Conservation (phyloP, 2,113 vertebrate species). For the Chaenocephalus aceratus region DNA sequence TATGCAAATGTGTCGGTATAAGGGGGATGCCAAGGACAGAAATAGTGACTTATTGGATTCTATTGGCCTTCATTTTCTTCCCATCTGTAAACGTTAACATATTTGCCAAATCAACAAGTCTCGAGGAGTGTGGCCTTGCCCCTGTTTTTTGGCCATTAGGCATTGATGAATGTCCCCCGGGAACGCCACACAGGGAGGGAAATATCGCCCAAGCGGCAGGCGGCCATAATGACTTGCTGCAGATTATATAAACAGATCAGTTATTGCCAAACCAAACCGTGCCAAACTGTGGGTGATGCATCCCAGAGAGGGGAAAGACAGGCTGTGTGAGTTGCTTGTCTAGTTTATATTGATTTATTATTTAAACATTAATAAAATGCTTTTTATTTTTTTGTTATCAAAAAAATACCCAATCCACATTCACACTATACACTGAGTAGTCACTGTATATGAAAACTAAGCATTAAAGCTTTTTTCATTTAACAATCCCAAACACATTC, state of each 20-base stretch:
- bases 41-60: constrained; percentile 49
- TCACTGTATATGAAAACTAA: not conserved
- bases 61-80: constrained; percentile 36
- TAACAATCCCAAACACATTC: constrained; percentile 21
- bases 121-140: constrained; percentile 46
- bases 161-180: constrained; percentile 65
- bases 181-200: constrained; percentile 53
- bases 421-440: not conserved
- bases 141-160: constrained; percentile 72
- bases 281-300: constrained; percentile 45
- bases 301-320: constrained; percentile 6
- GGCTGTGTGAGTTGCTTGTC: constrained; percentile 19
- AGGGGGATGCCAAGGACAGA: constrained; percentile 31
- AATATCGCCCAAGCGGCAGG: constrained; percentile 53
- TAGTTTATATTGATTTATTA: constrained; percentile 2
- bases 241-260: constrained; percentile 64
- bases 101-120: constrained; percentile 49
- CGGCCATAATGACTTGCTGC: constrained; percentile 58
- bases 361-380: not conserved
- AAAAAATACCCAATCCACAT: not conserved
- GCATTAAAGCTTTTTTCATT: constrained; percentile 4
- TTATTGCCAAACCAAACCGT: constrained; percentile 56
- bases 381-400: not conserved
- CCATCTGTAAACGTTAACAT: constrained; percentile 57
- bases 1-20: constrained; percentile 10